These are phyloP conservation scores for Lomographa bimaculata DNA, from an alignment of 2,888 invertebrate species.

Conservation along the genomic window DNA sequence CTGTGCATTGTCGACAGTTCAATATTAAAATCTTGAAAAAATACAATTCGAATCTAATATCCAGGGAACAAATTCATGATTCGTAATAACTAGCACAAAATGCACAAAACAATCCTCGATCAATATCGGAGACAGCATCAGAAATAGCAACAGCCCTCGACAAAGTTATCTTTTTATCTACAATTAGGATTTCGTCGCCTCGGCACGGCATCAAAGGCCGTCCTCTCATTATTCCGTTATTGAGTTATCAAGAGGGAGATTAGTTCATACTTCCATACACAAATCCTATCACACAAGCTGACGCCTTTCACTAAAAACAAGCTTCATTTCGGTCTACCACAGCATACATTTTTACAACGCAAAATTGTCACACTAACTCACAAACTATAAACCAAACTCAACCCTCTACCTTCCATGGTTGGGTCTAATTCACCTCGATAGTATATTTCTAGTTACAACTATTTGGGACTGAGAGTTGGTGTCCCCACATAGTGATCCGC, in stretches of 20 bases:
- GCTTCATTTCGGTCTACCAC: conserved; percentile 79
- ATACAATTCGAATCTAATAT: too few relatives aligned
- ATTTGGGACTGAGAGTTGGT: conserved; percentile 36
- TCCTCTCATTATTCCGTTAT: conserved; percentile 79
- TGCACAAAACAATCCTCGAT: conserved; percentile 41
- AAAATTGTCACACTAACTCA: conserved; percentile 45
- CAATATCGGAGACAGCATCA: conserved; percentile 46
- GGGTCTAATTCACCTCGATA: conserved; percentile 19
- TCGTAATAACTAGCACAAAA: too few relatives aligned
- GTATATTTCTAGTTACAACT: conserved; percentile 18
- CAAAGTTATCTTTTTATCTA: conserved; percentile 82
- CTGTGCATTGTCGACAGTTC: too few relatives aligned
- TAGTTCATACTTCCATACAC: conserved; percentile 82
- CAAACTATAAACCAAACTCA: conserved; percentile 35
- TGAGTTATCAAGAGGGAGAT: conserved; percentile 82
- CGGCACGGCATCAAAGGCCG: conserved; percentile 71
- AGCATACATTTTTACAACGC: conserved; percentile 42
- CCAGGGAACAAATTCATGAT: too few relatives aligned
- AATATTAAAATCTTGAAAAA: too few relatives aligned
- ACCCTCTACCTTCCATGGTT: conserved; percentile 18
- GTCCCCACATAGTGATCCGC: conserved; percentile 62
- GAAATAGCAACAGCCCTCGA: conserved; percentile 48
- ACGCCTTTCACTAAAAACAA: conserved; percentile 80
- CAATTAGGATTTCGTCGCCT: conserved; percentile 82
- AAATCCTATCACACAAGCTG: conserved; percentile 84